Base-by-base conservation (phyloP, 2,888 invertebrate genomes). In the Polylopha cassiicola region DNA sequence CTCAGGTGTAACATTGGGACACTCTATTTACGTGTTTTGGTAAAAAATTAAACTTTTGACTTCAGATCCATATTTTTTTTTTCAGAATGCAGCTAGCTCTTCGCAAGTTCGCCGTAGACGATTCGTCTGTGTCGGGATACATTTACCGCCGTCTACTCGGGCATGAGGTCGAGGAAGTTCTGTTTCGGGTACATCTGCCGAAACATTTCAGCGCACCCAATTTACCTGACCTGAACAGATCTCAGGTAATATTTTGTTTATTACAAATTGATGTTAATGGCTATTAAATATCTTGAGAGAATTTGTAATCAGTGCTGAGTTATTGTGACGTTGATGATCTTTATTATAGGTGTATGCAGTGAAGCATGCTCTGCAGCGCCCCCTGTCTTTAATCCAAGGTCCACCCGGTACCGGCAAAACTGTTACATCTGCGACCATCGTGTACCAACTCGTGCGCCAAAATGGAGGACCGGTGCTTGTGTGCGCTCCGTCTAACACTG, bases 321-420 rank as follows among this genome's bases (percentile, higher is more conserved):
- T n/a, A n/a, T n/a, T n/a, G n/a, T n/a, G n/a, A n/a, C n/a, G n/a
- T n/a, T n/a, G n/a, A n/a, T n/a, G n/a, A n/a, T n/a, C n/a, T n/a
- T 44, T 22, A 36, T 63, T 59, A n/a, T 66, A 89, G 88, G 97
- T 98, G 1, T 98, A 97, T 70, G 99, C 99, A 0, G 98, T 99
- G 0, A 98, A 99, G 69, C 98, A 99, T 66, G 99, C 98, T 0
- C 88, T 99, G 2, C 98, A 98, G 70, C 89, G 98, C 3, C 99
- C 99, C 0, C 85, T 99, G 10, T 97, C 97, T 14, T 82, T 99
- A 17, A 99, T 99, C 65, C 99, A 99, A 87, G 99, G 97, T 0
- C 96, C 96, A 0, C 98, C 98, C 0, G 97, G 97, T 30, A 99
- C 99, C 0, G 99, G 99, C 3, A 99, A 99, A 82, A 99, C 99